Evolutionary conservation across 2,797 vertebrate genomes (phyloP), one percentile per base, ranked within the genome.

Genomic region (Decapterus maruadsi): DNA sequence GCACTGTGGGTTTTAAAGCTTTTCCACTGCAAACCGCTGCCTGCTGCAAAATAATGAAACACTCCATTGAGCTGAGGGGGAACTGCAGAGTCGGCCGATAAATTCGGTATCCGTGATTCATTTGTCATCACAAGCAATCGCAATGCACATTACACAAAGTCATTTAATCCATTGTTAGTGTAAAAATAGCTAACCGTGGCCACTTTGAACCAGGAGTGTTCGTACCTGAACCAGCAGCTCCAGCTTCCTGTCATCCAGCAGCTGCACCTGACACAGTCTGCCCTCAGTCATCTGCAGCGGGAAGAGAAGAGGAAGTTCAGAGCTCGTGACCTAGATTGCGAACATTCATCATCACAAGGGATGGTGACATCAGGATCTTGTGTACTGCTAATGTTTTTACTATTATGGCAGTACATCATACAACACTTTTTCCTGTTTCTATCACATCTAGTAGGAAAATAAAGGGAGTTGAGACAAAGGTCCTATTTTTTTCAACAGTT

Each of bases 211-310:
- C 16, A n/a, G n/a, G 14, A 26, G 26, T 17, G 12, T n/a, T 77
- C 89, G 0, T 94, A 99, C 98, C 98, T 99, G 98, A 92, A 99
- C 98, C 95, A 99, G 96, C 92, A 99, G 96, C 94, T 99, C 98
- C 75, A 99, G 94, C 89, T 96, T 98, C 90, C 98, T 96, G 93
- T 97, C 97, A 77, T 99, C 98, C 80, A 99, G 95, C 92, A 99
- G 96, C 89, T 97, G 97, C 78, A 99, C 97, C 93, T 97, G 97
- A 90, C 98, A 99, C 86, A 98, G 95, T 79, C 96, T 94, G 88
- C 98, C 98, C 89, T 99, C 98, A 38, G 97, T 97, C 98, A 99
- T 99, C 98, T 99, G 92, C 57, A 78, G 40, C 22, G 65, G 31
- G 81, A 77, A 62, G 63, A 73, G 55, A 69, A 78, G 29, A 87